Conservation (phyloP, 2,888 invertebrate species). For the Lithophane semibrunnea region DNA sequence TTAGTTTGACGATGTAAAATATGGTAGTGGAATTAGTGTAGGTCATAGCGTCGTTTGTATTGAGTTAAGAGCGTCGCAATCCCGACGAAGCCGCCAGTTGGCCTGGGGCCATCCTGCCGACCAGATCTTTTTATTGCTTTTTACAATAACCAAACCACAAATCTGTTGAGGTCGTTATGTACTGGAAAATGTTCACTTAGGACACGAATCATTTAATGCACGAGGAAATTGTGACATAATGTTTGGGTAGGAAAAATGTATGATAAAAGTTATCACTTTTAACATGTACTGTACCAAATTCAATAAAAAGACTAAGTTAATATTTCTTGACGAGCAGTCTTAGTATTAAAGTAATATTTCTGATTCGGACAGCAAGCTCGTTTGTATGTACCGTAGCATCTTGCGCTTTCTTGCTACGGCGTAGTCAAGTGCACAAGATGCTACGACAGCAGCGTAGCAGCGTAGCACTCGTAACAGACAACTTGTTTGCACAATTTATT, state of each 20-base stretch:
- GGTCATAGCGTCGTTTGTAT: conserved; percentile 67
- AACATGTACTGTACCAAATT: conserved; percentile 4
- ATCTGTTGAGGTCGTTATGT: conserved; percentile 58
- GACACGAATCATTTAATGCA: conserved; percentile 45
- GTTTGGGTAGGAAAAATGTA: conserved; percentile 8
- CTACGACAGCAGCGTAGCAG: conserved; percentile 64
- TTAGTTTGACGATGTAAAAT: conserved; percentile 51
- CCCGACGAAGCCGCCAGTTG: conserved; percentile 75
- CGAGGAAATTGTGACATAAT: conserved; percentile 19
- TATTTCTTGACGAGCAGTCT: conserved; percentile 22
- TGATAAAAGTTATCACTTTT: neutral
- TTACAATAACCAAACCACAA: conserved; percentile 67
- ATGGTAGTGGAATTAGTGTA: conserved; percentile 66
- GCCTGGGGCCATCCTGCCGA: conserved; percentile 74
- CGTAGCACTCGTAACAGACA: conserved; percentile 70
- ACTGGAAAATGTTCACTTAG: conserved; percentile 50
- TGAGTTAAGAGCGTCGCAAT: conserved; percentile 72
- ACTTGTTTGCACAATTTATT: conserved; percentile 75
- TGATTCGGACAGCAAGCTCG: conserved; percentile 43
- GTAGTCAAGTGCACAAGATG: conserved; percentile 68
- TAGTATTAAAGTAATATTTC: conserved; percentile 40
- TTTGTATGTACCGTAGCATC: conserved; percentile 49
- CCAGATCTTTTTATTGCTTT: conserved; percentile 68
- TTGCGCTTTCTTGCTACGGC: conserved; percentile 58
- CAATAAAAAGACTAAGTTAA: conserved; percentile 9